Percentiles rank a stretch among this genome's conserved stretches.
phyloP scores from a whole-genome alignment of 2,888 invertebrate genomes.

The Hirtodrosophila cameraria region DNA sequence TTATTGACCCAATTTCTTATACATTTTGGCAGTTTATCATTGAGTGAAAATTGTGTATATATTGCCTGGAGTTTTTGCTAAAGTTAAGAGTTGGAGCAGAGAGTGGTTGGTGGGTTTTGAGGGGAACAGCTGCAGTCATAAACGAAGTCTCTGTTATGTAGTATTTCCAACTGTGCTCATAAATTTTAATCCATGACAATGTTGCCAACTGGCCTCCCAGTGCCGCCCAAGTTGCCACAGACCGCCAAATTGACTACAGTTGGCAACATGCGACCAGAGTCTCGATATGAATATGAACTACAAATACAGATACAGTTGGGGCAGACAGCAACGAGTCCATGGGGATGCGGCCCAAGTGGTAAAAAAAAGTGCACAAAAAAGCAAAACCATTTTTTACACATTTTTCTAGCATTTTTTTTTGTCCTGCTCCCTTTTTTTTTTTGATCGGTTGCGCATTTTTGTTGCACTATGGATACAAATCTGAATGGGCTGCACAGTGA shows the following conservation, averaged over 20 bases:
- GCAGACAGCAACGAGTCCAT: background rate
- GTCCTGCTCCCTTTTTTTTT: slow-evolving; percentile 9
- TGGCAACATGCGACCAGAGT: slow-evolving; percentile 32
- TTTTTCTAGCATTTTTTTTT: slow-evolving; percentile 57
- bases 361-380: slow-evolving; percentile 27
- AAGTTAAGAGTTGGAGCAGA: background rate
- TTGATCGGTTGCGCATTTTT: slow-evolving; percentile 45
- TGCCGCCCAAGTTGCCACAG: slow-evolving; percentile 60
- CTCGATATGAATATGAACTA: slow-evolving; percentile 61
- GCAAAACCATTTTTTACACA: slow-evolving; percentile 56
- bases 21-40: slow-evolving; percentile 44
- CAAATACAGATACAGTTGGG: slow-evolving; percentile 51
- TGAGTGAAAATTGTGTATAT: slow-evolving; percentile 40
- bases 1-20: slow-evolving; percentile 68
- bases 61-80: slow-evolving; percentile 11
- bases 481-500: slow-evolving; percentile 41
- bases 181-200: slow-evolving; percentile 69
- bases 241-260: slow-evolving; percentile 62
- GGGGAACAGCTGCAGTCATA: slow-evolving; percentile 24
- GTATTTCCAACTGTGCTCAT: slow-evolving; percentile 49
- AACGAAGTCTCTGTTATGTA: slow-evolving; percentile 29
- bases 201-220: slow-evolving; percentile 61
- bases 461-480: slow-evolving; percentile 24
- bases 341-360: slow-evolving; percentile 1
- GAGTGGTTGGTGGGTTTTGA: background rate